Conservation (phyloP, 2,797 vertebrate species). For the Pelodytes ibericus region DNA sequence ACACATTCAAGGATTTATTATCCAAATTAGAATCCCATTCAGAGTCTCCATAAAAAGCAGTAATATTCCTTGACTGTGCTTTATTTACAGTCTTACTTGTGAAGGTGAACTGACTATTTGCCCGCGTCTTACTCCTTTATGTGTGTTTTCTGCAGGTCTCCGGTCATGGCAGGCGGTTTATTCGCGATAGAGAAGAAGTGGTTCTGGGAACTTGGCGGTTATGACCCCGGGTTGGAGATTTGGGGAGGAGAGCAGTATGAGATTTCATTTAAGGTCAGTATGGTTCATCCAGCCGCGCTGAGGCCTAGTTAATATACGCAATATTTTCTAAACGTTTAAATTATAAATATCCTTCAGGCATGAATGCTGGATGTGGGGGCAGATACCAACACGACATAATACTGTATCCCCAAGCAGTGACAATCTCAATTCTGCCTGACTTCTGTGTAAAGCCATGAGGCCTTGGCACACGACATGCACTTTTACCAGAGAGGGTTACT, state of each 20-base stretch:
- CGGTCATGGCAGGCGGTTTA: conserved; percentile 96
- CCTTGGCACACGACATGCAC: neutral
- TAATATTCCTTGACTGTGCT: too few species aligned
- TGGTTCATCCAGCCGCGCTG: too few species aligned
- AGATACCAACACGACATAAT: neutral
- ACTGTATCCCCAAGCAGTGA: neutral
- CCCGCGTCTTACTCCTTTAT: neutral
- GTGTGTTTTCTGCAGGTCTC: conserved; percentile 77
- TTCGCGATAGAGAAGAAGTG: conserved; percentile 96
- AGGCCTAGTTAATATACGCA: too few species aligned
- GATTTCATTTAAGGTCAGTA: conserved; percentile 97
- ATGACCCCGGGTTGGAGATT: conserved; percentile 95
- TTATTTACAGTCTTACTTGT: too few species aligned
- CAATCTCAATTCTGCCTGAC: neutral
- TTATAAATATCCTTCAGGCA: too few species aligned
- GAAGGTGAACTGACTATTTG: too few species aligned
- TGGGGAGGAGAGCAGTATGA: conserved; percentile 99
- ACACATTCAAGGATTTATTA: too few species aligned
- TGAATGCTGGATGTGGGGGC: too few species aligned
- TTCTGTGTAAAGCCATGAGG: conserved; percentile 16
- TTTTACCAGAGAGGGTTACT: conserved; percentile 33
- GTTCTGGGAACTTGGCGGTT: conserved; percentile 96
- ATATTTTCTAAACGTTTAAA: too few species aligned
- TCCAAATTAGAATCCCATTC: too few species aligned
- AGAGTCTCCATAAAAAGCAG: too few species aligned